phyloP scores from a whole-genome alignment of 2,113 vertebrate species.

The Heterotilapia buettikoferi region DNA sequence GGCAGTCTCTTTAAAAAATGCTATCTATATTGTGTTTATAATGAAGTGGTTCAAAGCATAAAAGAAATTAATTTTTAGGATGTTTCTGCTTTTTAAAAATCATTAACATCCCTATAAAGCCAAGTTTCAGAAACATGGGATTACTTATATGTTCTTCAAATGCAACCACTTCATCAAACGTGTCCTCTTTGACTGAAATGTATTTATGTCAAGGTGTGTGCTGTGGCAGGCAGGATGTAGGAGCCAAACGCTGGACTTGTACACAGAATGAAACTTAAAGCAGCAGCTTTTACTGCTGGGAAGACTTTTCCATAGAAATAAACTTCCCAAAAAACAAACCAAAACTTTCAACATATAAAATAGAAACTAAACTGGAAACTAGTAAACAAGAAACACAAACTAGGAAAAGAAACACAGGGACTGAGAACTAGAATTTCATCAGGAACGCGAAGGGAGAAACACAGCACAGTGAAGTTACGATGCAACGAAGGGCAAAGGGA shows the following conservation, averaged over 20 bases:
- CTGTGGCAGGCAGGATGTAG: background rate
- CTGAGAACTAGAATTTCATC: background rate
- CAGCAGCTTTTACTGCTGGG: background rate
- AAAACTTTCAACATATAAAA: background rate
- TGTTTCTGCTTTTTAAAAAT: background rate
- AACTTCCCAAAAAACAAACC: background rate
- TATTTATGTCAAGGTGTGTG: background rate
- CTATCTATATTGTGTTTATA: background rate
- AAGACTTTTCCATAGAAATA: background rate
- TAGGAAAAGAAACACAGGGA: background rate
- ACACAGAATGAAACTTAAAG: background rate
- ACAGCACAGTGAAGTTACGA: background rate
- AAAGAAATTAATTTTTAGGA: background rate
- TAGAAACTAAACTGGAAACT: background rate
- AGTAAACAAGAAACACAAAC: background rate
- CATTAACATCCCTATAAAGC: background rate
- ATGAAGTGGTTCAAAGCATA: background rate
- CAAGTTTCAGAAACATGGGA: background rate
- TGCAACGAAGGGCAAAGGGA: background rate
- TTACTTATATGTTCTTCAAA: background rate
- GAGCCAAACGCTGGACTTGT: background rate
- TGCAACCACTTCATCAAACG: background rate
- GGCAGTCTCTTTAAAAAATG: background rate
- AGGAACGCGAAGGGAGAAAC: fast-evolving
- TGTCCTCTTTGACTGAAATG: background rate